Base-by-base conservation (phyloP, 2,113 vertebrate genomes). In the Corydoras maculifer region DNA sequence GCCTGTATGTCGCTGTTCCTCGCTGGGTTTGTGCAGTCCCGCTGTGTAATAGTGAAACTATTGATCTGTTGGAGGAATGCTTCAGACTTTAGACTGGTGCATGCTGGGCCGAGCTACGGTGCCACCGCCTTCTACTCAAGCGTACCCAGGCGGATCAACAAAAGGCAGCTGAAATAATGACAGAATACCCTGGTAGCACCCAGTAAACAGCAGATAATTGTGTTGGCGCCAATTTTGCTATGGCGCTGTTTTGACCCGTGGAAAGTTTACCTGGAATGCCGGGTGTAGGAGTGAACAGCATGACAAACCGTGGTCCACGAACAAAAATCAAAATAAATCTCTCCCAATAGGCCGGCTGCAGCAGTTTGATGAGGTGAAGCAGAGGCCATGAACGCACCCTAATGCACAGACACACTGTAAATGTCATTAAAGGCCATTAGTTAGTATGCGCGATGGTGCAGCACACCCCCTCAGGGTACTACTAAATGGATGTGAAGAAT, bases 341-440 rank as follows among this genome's bases (percentile, higher is more conserved):
- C 13, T 53, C 13, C 51, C 13, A 14, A 10, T 3, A 53, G 13
- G 51, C 3, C 10, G 3, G 13, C 5, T 12, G 51, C 9, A 14
- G 13, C 51, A 58, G 63, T 78, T 74, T 65, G 57, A 60, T 35
- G 61, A 55, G 69, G 73, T 72, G 66, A 73, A 32, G 9, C 11
- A 12, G 75, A 67, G 66, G 63, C 61, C 68, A 50, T 49, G 54
- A 62, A 55, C 65, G 60, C 58, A 59, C 51, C 3, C 15, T 48
- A 9, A 66, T 51, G 30, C 32, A 63, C 53, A 72, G 67, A 32
- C 48, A 32, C 49, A 63, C 62, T 70, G 81, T 75, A 85, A 89
- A 89, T 89, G 87, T 87, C 86, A 81, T 83, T 89, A 87, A 89
- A 89, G 86, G 88, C 86, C 89, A 89, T 79, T 71, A 79, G 80